A percentile compares a stretch with the other conserved stretches of the same genome.
These are phyloP conservation scores for Zaprionus taronus DNA, from an alignment of 1,140 invertebrate genomes.

Conservation along the genomic window DNA sequence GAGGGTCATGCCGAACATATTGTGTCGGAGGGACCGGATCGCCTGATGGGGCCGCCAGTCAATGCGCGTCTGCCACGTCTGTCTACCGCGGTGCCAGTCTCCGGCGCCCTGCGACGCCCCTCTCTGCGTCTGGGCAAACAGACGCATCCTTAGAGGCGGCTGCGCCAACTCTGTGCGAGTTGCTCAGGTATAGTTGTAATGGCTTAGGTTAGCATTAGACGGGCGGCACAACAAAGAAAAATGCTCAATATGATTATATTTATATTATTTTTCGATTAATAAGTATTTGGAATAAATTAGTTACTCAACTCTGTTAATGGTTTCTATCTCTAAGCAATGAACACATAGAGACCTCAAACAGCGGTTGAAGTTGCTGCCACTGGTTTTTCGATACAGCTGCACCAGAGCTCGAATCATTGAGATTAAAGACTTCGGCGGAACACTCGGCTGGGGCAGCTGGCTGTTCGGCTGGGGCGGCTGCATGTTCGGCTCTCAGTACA, in stretches of 20 bases:
- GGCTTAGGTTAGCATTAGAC: constrained; percentile 31
- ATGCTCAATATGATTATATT: constrained; percentile 43
- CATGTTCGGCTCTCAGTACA: no score
- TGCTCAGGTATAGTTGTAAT: constrained; percentile 72
- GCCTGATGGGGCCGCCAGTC: constrained; percentile 80
- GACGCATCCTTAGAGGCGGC: constrained; percentile 51
- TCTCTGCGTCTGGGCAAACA: constrained; percentile 62
- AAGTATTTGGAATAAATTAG: constrained; percentile 30
- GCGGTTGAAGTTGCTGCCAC: no score
- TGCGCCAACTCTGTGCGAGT: constrained; percentile 41
- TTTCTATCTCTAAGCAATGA: not conserved
- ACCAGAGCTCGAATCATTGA: no score
- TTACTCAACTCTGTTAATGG: not conserved
- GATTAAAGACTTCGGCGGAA: no score
- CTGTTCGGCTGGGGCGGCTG: no score
- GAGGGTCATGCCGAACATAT: constrained; percentile 64
- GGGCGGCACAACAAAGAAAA: not conserved
- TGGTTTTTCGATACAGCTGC: no score
- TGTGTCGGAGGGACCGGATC: constrained; percentile 62
- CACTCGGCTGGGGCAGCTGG: no score
- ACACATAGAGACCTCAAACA: no score
- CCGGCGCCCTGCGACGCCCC: constrained; percentile 43
- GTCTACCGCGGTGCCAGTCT: constrained; percentile 28
- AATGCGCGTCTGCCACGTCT: constrained; percentile 77
- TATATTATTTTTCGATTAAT: constrained; percentile 12